A percentile compares a stretch with the other conserved stretches of the same genome.
These are phyloP conservation scores for Lepisosteus oculatus DNA, from an alignment of 2,113 vertebrate species.

Conservation along the genomic window DNA sequence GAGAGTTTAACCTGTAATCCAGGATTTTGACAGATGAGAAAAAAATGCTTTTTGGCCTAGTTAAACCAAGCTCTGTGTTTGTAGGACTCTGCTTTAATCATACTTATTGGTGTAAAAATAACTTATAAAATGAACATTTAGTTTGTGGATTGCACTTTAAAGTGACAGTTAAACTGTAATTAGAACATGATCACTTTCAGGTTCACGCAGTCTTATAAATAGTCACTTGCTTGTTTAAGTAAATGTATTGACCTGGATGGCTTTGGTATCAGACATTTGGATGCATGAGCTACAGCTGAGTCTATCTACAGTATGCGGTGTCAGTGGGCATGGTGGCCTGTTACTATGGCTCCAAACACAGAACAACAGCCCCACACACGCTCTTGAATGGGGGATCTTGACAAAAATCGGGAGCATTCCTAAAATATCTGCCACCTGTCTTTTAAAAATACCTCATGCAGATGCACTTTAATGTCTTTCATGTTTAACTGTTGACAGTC, in stretches of 20 bases:
- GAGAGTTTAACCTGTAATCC: too few relatives aligned
- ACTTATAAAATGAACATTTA: too few relatives aligned
- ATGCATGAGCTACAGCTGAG: slow-evolving; percentile 8
- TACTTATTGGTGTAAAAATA: too few relatives aligned
- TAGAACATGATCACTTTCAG: slow-evolving; percentile 31
- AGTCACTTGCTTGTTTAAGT: slow-evolving; percentile 25
- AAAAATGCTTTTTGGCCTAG: too few relatives aligned
- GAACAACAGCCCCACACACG: slow-evolving; percentile 20
- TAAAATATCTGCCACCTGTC: slow-evolving; percentile 44
- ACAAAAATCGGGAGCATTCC: slow-evolving; percentile 51
- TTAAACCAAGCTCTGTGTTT: too few relatives aligned
- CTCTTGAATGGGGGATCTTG: slow-evolving; percentile 28
- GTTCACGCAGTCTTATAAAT: slow-evolving; percentile 41
- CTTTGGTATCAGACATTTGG: slow-evolving; percentile 8
- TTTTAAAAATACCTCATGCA: slow-evolving; percentile 19
- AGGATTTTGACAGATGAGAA: too few relatives aligned
- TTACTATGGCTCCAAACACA: slow-evolving; percentile 69
- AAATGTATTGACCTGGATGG: slow-evolving; percentile 15
- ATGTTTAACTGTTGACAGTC: slow-evolving; percentile 34
- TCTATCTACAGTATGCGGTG: slow-evolving; percentile 35
- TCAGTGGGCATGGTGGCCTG: slow-evolving; percentile 40
- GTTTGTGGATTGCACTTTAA: too few relatives aligned
- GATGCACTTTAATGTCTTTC: slow-evolving; percentile 35
- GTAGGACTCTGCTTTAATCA: too few relatives aligned
- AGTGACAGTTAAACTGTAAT: too few relatives aligned